Evolutionary conservation across 2,113 vertebrate species (phyloP).

Genomic region (Dipodomys merriami): DNA sequence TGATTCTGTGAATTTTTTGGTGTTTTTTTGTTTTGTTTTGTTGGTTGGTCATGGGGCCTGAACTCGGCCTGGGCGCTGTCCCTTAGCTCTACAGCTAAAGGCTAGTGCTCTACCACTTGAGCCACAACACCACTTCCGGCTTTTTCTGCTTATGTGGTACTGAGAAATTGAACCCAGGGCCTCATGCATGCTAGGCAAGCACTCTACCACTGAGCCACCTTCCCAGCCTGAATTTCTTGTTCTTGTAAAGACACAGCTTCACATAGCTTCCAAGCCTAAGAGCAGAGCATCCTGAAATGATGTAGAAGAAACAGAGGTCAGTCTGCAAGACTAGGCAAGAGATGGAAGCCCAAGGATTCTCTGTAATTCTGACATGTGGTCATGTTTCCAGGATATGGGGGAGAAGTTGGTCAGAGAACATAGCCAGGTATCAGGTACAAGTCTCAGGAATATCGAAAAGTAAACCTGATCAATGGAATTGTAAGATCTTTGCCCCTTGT

Average conservation of each 20-base stretch:
- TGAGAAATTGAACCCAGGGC: no score
- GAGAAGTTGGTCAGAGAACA: background rate
- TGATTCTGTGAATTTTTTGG: background rate
- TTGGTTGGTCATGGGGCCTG: no score
- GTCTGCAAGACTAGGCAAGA: background rate
- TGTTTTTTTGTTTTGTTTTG: no score
- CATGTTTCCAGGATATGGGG: no score
- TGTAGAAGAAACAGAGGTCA: background rate
- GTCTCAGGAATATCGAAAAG: background rate
- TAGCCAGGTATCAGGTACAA: background rate
- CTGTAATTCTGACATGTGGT: background rate
- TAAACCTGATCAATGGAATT: background rate
- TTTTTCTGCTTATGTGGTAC: no score
- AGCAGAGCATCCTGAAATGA: background rate
- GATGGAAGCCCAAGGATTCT: background rate
- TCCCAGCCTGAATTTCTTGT: background rate
- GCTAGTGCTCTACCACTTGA: no score
- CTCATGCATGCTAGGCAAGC: no score
- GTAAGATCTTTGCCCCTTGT: slow-evolving; percentile 18
- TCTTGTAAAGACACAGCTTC: slow-evolving; percentile 28
- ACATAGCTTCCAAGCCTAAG: background rate
- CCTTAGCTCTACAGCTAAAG: no score
- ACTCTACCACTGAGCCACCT: no score
- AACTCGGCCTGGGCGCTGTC: no score
- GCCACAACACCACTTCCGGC: no score